phyloP scores from a whole-genome alignment of 92 coral and sea anemone species.

The Heliopora coerulea region DNA sequence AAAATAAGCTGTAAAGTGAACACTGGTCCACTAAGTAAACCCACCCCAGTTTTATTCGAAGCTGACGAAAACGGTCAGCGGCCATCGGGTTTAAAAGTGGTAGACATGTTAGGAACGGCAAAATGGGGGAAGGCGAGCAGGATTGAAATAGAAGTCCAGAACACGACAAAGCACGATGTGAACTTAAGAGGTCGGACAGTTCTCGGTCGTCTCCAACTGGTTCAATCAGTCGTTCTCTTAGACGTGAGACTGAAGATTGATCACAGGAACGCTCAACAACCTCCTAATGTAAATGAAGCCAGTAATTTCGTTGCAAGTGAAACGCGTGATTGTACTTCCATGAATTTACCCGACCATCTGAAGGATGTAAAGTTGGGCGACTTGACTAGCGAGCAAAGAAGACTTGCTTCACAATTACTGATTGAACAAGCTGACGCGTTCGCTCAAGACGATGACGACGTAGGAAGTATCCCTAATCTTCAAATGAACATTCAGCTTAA shows the following conservation, averaged over 20 bases:
- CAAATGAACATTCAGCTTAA: constrained; percentile 48
- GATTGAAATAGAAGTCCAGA: constrained; percentile 48
- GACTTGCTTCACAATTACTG: constrained; percentile 1
- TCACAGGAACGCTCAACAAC: no score
- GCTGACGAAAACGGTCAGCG: constrained; percentile 46
- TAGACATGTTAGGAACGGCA: constrained; percentile 38
- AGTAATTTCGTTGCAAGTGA: no score
- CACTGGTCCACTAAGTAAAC: not conserved
- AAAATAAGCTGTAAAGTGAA: constrained; percentile 3
- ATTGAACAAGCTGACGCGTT: constrained; percentile 50
- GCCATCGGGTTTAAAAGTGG: constrained; percentile 37
- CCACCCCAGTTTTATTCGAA: constrained; percentile 48
- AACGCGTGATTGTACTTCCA: no score
- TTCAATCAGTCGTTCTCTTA: constrained; percentile 60
- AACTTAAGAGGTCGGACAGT: no score
- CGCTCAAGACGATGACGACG: constrained; percentile 53
- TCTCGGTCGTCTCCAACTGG: no score
- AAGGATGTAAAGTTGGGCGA: constrained; percentile 46
- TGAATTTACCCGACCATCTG: constrained; percentile 53
- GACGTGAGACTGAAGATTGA: constrained; percentile 41
- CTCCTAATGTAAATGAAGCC: no score
- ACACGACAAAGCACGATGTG: constrained; percentile 61
- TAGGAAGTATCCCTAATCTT: constrained; percentile 53
- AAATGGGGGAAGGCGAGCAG: constrained; percentile 54
- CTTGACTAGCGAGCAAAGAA: constrained; percentile 39